Evolutionary conservation across 2,113 vertebrate species (phyloP), one percentile per base, ranked within the genome.

Genomic region (Pelmatolapia mariae): DNA sequence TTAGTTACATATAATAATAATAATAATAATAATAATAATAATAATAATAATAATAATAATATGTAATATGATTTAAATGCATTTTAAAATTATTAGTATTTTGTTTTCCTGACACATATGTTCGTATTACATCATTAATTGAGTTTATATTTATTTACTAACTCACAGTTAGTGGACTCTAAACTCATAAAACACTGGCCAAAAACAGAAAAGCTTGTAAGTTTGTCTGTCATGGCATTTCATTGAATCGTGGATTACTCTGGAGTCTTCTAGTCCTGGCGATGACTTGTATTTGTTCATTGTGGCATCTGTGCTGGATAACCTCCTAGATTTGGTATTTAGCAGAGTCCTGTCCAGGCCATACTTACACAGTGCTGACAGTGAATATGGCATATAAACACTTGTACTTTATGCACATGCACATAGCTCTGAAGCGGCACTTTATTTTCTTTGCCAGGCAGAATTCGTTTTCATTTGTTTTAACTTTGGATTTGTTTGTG

Each of bases 221-320:
- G 7, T 54, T 33, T 36, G 29, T 6, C 83, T 76, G 33, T 82
- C 76, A 57, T 22, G 71, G 79, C 78, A 12, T 81, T 82, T 10
- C 85, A 91, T 82, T 71, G 83, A 50, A 86, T 38, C 43, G 19
- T 85, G 73, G 76, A 81, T 85, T 43, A 73, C 82, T 82, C 26
- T 36, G 33, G 63, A 68, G 33, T 68, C 33, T 68, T 54, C 87
- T 36, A 33, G 59, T 81, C 45, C 82, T 86, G 87, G 91, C 92
- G 87, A 82, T 88, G 85, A 79, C 57, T 81, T 71, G 78, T 40
- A 57, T 66, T 73, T 90, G 90, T 87, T 92, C 86, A 80, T 66
- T 86, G 84, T 87, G 87, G 86, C 91, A 89, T 94, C 93, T 93
- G 93, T 83, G 93, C 89, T 91, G 94, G 88, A 90, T 90, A 83